Evolutionary conservation across 92 coral and sea anemone genomes (phyloP), one percentile per base, ranked within the genome.

Genomic region (Bergia sp.): DNA sequence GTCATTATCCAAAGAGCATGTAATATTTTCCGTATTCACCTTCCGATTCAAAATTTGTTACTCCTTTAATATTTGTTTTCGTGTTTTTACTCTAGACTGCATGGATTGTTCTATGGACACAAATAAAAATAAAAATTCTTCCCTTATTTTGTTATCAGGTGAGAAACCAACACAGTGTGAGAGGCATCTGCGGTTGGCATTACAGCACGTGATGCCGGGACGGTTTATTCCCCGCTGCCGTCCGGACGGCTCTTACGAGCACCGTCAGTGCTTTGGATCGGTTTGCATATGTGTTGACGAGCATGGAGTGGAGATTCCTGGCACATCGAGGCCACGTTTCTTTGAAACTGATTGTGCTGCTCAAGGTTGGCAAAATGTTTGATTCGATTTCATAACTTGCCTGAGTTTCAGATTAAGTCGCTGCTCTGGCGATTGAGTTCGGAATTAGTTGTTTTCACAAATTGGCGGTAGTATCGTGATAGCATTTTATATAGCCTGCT

Each of bases 271-370:
- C 90, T 87, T 83, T 42, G 98, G 95, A 5, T 93, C 98, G 13
- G 94, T 95, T 18, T 95, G 99, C 45, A 85, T 96, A 77, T 97
- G 99, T 93, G 98, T 94, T 21, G 96, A 97, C 79, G 79, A 87
- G 69, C 90, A 92, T 77, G 99, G 99, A 6, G 92, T 94, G 50
- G 94, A 90, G 82, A 89, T 95, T 37, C 93, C 95, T 45, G 99
- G 99, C 50, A 97, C 99, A 39, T 86, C 91, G 37, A 89, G 91
- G 76, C 87, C 98, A 50, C 93, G 98, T 37, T 95, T 95, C 85
- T 88, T 81, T 6, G 90, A 93, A 74, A 91, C 93, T 15, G 91
- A 82, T 88, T 95, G 98, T 81, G 89, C 75, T 36, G 88, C 94
- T 0, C 92, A 82, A 73, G 98, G 98, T 93, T 86, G 71, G 86